These are phyloP conservation scores for Tapirus terrestris DNA, from an alignment of 2,113 vertebrate species.

Conservation along the genomic window DNA sequence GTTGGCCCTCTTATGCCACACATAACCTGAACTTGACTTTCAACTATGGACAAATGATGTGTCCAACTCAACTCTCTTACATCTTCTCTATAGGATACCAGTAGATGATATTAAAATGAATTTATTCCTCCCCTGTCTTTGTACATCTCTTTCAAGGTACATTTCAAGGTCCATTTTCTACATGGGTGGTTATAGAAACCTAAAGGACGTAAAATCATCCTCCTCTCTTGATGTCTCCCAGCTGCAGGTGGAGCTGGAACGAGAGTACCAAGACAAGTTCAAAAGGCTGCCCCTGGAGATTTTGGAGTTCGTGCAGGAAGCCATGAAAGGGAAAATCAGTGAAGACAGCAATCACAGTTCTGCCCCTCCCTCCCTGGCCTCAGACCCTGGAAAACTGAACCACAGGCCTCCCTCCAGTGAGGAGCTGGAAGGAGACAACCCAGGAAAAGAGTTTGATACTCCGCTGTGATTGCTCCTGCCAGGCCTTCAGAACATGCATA, in stretches of 20 bases:
- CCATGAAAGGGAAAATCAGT: constrained; percentile 92
- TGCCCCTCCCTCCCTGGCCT: constrained; percentile 80
- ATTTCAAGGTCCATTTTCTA: not conserved
- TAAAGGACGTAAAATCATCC: constrained; percentile 64
- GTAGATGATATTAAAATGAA: not conserved
- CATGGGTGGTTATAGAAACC: not conserved
- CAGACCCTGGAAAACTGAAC: constrained; percentile 90
- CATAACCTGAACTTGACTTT: not conserved
- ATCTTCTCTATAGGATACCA: not conserved
- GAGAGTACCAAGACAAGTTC: constrained; percentile 99
- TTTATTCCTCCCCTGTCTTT: not conserved
- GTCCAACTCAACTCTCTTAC: not conserved
- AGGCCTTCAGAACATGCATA: constrained; percentile 50
- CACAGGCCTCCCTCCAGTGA: constrained; percentile 92
- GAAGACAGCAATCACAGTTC: constrained; percentile 90
- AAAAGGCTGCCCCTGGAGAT: constrained; percentile 97
- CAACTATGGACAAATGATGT: not conserved
- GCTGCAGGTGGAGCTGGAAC: constrained; percentile 97
- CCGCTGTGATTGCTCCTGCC: constrained; percentile 88
- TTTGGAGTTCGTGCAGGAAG: constrained; percentile 98
- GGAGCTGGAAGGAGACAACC: constrained; percentile 89
- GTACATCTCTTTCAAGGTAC: not conserved
- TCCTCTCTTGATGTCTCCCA: constrained; percentile 83
- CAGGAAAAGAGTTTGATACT: constrained; percentile 94
- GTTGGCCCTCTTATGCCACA: not conserved